These are phyloP conservation scores for Idaea straminata DNA, from an alignment of 2,888 invertebrate species.

Conservation along the genomic window DNA sequence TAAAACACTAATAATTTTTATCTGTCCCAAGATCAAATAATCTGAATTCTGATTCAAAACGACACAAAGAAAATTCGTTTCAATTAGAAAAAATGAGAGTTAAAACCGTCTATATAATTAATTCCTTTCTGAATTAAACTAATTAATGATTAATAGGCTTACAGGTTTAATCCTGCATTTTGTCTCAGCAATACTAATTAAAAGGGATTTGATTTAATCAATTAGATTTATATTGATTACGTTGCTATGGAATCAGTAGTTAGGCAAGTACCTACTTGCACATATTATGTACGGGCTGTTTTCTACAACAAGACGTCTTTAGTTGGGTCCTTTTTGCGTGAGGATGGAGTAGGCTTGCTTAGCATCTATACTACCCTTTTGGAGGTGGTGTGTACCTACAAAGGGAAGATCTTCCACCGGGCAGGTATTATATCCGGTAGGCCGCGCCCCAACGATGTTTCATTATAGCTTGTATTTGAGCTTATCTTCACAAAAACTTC, in stretches of 20 bases:
- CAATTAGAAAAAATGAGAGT: neutral
- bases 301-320: no score
- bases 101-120: neutral
- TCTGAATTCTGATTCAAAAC: neutral
- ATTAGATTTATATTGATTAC: neutral
- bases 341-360: no score
- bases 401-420: no score
- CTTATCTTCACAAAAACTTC: no score
- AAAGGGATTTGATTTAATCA: neutral
- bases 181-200: neutral
- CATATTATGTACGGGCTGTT: no score
- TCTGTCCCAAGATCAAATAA: neutral
- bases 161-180: neutral
- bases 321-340: no score
- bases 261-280: no score
- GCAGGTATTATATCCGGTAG: no score
- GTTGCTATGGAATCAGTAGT: neutral
- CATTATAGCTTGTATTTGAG: no score
- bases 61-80: neutral
- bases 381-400: no score
- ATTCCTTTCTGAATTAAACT: neutral
- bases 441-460: no score
- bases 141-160: neutral
- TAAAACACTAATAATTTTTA: neutral
- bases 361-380: no score